A percentile compares a stretch with the other conserved stretches of the same genome.
These are phyloP conservation scores for Pantherophis vulpinus DNA, from an alignment of 2,797 vertebrate species.

Conservation along the genomic window DNA sequence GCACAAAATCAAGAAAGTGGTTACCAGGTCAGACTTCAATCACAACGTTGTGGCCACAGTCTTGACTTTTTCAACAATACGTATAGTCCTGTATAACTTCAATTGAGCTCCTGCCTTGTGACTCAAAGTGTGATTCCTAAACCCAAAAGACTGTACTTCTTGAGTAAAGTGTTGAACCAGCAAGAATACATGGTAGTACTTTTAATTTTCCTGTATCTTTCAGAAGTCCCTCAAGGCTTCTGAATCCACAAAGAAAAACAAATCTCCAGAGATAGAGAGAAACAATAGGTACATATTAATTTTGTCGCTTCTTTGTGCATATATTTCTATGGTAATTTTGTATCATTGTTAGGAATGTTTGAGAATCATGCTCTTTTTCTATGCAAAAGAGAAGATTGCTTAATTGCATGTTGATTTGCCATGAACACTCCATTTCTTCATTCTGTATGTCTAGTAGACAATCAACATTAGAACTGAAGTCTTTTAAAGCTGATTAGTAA, in stretches of 20 bases:
- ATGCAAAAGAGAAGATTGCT: neutral
- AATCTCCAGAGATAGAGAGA: neutral
- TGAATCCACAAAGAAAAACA: neutral
- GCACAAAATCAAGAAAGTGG: neutral
- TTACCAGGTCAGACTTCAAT: neutral
- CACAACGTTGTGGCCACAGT: neutral
- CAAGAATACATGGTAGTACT: neutral
- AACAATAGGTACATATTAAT: neutral
- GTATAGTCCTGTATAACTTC: neutral
- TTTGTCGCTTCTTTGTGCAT: constrained; percentile 12
- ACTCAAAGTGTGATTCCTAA: neutral
- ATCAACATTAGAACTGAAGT: constrained; percentile 8
- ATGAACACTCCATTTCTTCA: neutral
- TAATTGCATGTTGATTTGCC: neutral
- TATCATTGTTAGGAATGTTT: neutral
- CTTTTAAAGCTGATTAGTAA: neutral
- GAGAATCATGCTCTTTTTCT: neutral
- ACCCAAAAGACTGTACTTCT: neutral
- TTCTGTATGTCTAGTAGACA: neutral
- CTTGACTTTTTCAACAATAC: neutral
- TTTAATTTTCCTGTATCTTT: neutral
- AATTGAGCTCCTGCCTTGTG: neutral
- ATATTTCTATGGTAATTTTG: constrained; percentile 7
- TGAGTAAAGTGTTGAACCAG: neutral
- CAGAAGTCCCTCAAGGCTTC: neutral